phyloP scores from a whole-genome alignment of 1,140 invertebrate genomes.

The fruit fly (Drosophila melanogaster) region DNA sequence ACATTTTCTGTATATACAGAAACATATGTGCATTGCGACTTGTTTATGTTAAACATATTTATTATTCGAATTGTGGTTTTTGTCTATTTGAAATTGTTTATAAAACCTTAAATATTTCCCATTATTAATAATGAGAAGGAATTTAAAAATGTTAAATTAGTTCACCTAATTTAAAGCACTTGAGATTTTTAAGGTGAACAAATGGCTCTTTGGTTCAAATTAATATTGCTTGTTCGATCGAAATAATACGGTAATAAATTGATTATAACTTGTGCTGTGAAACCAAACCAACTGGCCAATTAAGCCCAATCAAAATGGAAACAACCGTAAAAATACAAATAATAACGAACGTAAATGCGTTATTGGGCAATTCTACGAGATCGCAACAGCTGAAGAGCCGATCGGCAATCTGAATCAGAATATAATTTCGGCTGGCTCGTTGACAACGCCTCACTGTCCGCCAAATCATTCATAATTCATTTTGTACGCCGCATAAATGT shows the following conservation, averaged over 20 bases:
- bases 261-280: slow-evolving; percentile 21
- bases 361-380: slow-evolving; percentile 37
- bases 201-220: slow-evolving; percentile 3
- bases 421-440: slow-evolving; percentile 30
- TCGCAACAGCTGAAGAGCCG: slow-evolving; percentile 14
- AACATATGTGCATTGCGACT: too few relatives aligned
- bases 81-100: too few relatives aligned
- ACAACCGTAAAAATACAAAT: slow-evolving; percentile 43
- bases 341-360: slow-evolving; percentile 47
- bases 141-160: not conserved
- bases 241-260: slow-evolving; percentile 29
- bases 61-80: too few relatives aligned
- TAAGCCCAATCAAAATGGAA: slow-evolving; percentile 47
- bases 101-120: not conserved
- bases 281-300: slow-evolving; percentile 28
- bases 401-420: slow-evolving; percentile 16
- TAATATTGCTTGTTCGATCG: slow-evolving; percentile 10
- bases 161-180: not conserved
- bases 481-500: slow-evolving; percentile 71
- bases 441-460: slow-evolving; percentile 28
- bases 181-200: not conserved
- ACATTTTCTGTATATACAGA: too few relatives aligned
- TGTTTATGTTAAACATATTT: too few relatives aligned
- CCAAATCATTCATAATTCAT: slow-evolving; percentile 83
- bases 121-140: not conserved